Percentiles rank a stretch among this genome's conserved stretches.
These are phyloP conservation scores for Hyperoplus immaculatus DNA, from an alignment of 2,797 vertebrate species.

Conservation along the genomic window DNA sequence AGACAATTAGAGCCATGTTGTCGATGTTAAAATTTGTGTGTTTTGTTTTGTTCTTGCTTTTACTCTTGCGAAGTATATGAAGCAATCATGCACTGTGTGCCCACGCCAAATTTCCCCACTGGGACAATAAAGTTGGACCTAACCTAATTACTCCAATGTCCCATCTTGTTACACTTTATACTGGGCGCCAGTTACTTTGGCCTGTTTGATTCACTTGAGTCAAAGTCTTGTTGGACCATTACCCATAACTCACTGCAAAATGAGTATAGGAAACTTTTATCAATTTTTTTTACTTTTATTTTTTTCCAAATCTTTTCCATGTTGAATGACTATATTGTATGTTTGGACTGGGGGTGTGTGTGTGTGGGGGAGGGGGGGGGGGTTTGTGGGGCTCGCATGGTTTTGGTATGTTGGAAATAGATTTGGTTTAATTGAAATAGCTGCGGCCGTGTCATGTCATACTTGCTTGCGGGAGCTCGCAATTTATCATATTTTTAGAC, in stretches of 20 bases:
- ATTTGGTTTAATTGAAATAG: slow-evolving; percentile 47
- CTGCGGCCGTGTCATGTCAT: slow-evolving; percentile 35
- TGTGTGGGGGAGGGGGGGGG: not conserved
- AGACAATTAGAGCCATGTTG: too few species aligned
- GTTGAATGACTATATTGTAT: slow-evolving; percentile 32
- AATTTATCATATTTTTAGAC: slow-evolving; percentile 5
- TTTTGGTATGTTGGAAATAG: slow-evolving; percentile 43
- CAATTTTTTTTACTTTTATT: slow-evolving; percentile 17
- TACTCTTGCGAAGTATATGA: too few species aligned
- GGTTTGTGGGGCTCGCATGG: slow-evolving; percentile 5
- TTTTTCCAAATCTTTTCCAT: not conserved
- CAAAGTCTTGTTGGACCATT: slow-evolving; percentile 31
- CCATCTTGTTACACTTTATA: not conserved
- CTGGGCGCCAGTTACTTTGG: not conserved
- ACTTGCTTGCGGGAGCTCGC: slow-evolving; percentile 1
- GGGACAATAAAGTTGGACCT: too few species aligned
- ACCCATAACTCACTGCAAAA: slow-evolving; percentile 18
- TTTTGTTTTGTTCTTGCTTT: too few species aligned
- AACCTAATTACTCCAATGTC: not conserved
- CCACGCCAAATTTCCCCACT: too few species aligned
- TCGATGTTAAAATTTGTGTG: too few species aligned
- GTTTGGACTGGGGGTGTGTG: not conserved
- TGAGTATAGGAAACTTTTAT: slow-evolving; percentile 21
- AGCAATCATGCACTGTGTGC: too few species aligned
- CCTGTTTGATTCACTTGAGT: slow-evolving; percentile 10